These are phyloP conservation scores for Gymnocypris eckloni DNA, from an alignment of 2,797 vertebrate genomes.

Conservation along the genomic window DNA sequence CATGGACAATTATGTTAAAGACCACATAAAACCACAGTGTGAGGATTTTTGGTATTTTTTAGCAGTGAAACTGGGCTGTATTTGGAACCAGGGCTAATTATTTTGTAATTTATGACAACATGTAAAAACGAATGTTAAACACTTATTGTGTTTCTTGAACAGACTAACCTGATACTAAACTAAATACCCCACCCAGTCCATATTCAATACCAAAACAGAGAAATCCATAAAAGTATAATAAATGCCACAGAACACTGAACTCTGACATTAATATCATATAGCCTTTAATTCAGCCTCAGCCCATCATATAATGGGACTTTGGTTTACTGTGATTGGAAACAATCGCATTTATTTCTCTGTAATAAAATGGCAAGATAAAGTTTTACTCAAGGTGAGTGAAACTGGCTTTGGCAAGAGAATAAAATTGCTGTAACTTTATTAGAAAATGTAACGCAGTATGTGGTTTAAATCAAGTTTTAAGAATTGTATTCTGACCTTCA, in stretches of 20 bases:
- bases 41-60: background rate
- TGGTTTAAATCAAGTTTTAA: background rate
- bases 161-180: background rate
- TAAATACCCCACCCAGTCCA: background rate
- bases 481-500: background rate
- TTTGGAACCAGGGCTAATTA: background rate
- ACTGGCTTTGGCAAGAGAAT: background rate
- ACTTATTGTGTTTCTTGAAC: background rate
- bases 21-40: background rate
- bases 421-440: background rate
- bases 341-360: background rate
- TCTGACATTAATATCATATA: background rate
- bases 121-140: background rate
- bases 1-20: background rate
- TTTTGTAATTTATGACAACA: background rate
- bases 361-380: constrained; percentile 12
- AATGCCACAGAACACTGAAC: background rate
- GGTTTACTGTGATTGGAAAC: background rate
- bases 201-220: background rate
- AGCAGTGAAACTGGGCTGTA: background rate
- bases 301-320: background rate
- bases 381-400: background rate
- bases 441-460: background rate
- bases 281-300: background rate
- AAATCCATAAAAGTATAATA: background rate